phyloP scores from a whole-genome alignment of 2,113 vertebrate species.

The Clarias batrachus region DNA sequence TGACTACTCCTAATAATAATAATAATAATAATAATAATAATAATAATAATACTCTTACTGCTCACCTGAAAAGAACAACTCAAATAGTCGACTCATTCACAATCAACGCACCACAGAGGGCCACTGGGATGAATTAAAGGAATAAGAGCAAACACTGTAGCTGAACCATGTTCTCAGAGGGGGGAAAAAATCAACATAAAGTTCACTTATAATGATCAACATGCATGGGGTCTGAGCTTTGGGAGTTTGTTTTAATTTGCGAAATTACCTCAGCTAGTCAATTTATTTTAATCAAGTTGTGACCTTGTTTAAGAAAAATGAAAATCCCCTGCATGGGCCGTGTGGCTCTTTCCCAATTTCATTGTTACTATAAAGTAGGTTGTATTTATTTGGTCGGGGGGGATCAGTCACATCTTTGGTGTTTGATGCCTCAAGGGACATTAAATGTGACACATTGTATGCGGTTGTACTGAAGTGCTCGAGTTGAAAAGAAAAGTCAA shows the following conservation, averaged over 20 bases:
- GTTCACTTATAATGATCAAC: neutral
- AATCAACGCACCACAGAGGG: neutral
- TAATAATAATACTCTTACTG: neutral
- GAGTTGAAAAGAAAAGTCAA: slow-evolving; percentile 6
- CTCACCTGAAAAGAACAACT: neutral
- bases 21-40: neutral
- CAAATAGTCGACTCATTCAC: neutral
- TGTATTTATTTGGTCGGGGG: neutral
- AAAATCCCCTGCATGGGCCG: neutral
- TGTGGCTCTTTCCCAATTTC: neutral
- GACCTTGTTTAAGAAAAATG: neutral
- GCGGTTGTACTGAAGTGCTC: slow-evolving; percentile 3
- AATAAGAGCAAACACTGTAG: neutral
- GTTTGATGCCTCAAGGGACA: neutral
- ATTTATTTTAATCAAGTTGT: neutral
- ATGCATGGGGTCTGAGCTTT: neutral
- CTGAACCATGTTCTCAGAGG: neutral
- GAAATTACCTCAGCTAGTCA: neutral
- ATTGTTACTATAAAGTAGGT: neutral
- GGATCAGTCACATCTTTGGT: neutral
- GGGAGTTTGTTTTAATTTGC: neutral
- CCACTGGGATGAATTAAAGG: neutral
- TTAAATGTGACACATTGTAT: slow-evolving; percentile 12
- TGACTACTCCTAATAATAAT: neutral
- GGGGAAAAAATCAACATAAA: neutral